Evolutionary conservation across 2,888 invertebrate species (phyloP).

Genomic region (Synanthedon myopaeformis): DNA sequence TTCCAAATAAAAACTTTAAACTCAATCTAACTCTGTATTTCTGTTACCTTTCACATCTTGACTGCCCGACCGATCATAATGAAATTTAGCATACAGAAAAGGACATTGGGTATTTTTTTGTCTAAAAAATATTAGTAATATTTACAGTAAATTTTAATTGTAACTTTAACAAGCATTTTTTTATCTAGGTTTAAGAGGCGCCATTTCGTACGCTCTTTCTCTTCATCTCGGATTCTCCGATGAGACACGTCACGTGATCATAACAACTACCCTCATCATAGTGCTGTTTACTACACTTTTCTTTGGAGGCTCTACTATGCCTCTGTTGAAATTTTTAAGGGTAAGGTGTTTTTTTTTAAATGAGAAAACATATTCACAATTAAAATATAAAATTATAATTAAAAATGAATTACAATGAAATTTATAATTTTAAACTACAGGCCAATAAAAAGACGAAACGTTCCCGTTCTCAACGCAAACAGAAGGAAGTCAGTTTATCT

Average conservation of each 20-base stretch:
- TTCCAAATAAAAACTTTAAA: no score
- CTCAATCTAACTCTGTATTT: no score
- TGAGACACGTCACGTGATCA: constrained; percentile 95
- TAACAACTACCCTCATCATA: constrained; percentile 97
- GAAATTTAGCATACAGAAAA: no score
- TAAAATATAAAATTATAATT: no score
- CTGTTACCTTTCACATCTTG: no score
- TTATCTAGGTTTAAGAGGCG: constrained; percentile 85
- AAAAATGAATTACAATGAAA: no score
- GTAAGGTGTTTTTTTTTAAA: constrained; percentile 38
- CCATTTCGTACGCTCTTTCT: constrained; percentile 97
- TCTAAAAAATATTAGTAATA: no score
- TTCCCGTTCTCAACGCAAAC: constrained; percentile 67
- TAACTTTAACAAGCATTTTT: not conserved
- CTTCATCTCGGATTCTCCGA: constrained; percentile 94
- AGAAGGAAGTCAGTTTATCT: constrained; percentile 91
- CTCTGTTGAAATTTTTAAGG: constrained; percentile 91
- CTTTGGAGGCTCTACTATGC: constrained; percentile 98
- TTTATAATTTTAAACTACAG: constrained; percentile 21
- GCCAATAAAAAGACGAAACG: constrained; percentile 66
- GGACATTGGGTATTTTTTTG: no score
- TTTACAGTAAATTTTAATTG: no score
- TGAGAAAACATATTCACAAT: no score
- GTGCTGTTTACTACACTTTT: constrained; percentile 95
- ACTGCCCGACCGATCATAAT: no score